Evolutionary conservation across 2,113 vertebrate genomes (phyloP).

Genomic region (Coreoperca whiteheadi): DNA sequence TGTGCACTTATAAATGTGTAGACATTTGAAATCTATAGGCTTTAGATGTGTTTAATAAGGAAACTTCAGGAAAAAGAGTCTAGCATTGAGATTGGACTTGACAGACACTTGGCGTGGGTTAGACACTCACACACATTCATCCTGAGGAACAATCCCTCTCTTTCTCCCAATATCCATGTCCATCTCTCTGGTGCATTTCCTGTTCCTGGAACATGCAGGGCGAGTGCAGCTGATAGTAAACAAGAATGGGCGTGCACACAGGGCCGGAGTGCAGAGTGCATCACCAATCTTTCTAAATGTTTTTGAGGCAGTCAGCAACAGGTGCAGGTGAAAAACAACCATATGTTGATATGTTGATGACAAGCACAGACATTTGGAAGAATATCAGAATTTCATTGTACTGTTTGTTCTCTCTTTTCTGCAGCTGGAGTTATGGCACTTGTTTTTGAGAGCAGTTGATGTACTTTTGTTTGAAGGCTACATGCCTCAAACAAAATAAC

Average conservation of each 20-base stretch:
- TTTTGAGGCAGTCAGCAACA: slow-evolving; percentile 30
- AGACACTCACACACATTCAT: slow-evolving; percentile 31
- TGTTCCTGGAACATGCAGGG: slow-evolving; percentile 63
- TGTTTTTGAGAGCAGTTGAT: slow-evolving; percentile 36
- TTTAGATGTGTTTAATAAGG: slow-evolving; percentile 13
- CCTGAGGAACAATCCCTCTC: slow-evolving; percentile 65
- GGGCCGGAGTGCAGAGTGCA: neutral
- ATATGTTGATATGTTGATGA: slow-evolving; percentile 49
- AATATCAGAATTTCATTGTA: slow-evolving; percentile 25
- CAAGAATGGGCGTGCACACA: slow-evolving; percentile 23
- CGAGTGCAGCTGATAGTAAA: slow-evolving; percentile 51
- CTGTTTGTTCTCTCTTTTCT: slow-evolving; percentile 56
- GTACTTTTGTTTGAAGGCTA: slow-evolving; percentile 8
- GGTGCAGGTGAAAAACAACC: slow-evolving; percentile 57
- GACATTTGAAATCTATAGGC: neutral
- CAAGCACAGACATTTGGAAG: slow-evolving; percentile 49
- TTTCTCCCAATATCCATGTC: slow-evolving; percentile 50
- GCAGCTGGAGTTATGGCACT: slow-evolving; percentile 51
- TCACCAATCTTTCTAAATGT: slow-evolving; percentile 22
- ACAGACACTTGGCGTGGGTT: slow-evolving; percentile 30
- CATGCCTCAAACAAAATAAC: slow-evolving; percentile 4
- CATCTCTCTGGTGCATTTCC: slow-evolving; percentile 40
- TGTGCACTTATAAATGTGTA: neutral
- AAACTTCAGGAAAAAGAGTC: slow-evolving; percentile 16
- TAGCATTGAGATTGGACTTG: slow-evolving; percentile 9